Base-by-base conservation (phyloP, 2,888 invertebrate species). In the Criorhina ranunculi region DNA sequence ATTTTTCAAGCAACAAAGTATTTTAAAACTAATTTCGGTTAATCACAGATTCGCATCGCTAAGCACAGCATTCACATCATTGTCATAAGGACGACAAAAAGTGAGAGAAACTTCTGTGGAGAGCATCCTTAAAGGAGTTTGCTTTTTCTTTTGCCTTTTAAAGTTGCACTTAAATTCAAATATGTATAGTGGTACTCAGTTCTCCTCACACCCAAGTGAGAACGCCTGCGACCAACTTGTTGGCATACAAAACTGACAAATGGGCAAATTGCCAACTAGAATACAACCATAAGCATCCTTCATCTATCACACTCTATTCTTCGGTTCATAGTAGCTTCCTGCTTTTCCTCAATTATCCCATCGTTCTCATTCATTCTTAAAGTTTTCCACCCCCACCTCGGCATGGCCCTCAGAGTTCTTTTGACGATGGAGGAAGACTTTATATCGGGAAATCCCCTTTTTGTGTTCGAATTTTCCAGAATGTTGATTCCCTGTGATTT, bases 241-340 rank as follows among this genome's bases (percentile, higher is more conserved):
- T 85, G 85, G 85, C 80, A 76, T 85, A 76, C 66, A 75, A 69
- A 49, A 66, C 75, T 66, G 70, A 85, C 85, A 85, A 85, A 85
- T 70, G 76, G 85, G 85, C 75, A 80, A 85, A 75, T 76, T 85
- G 85, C 85, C 85, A 85, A 80, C 85, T 72, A 66, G 80, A 66
- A 80, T 85, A 85, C 64, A 76, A 60, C 69, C 75, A 76, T 72
- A 85, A 85, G 79, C 80, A 75, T 75, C 24, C 70, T 46, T 70
- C 75, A 73, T 72, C 79, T 64, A 72, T 79, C 59, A 66, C 75
- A 73, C 59, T 75, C 57, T 70, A 55, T 70, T 62, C 60, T 79
- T 40, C 55, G 46, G 44, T 35, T 72, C 53, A 51, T 49, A 53
- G 64, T 49, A 35, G 64, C 59, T 85, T 85, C 75, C 79, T 79